A percentile compares a stretch with the other conserved stretches of the same genome.
phyloP scores from a whole-genome alignment of 2,797 vertebrate genomes.

The Chaunax sp. region DNA sequence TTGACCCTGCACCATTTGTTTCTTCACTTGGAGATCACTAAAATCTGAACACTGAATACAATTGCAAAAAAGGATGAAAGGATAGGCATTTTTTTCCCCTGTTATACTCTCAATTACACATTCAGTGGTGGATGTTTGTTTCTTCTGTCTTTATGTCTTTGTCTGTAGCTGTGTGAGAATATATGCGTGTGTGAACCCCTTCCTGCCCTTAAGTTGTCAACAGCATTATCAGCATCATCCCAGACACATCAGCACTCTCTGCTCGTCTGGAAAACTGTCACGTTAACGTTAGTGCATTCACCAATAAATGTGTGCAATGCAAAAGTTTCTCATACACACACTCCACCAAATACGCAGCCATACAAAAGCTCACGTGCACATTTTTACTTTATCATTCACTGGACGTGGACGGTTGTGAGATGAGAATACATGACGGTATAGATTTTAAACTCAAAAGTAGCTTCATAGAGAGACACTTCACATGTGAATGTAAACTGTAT shows the following conservation, averaged over 20 bases:
- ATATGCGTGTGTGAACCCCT: constrained; percentile 14
- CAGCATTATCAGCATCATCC: constrained; percentile 9
- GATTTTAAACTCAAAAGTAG: constrained; percentile 33
- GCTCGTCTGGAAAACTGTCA: constrained; percentile 64
- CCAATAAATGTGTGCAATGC: constrained; percentile 27
- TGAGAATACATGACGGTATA: constrained; percentile 3
- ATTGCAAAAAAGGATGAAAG: no score
- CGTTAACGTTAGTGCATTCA: constrained; percentile 34
- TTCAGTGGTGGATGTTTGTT: no score
- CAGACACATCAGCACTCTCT: constrained; percentile 45
- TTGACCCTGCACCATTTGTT: neutral
- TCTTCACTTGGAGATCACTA: neutral
- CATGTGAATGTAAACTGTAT: constrained; percentile 69
- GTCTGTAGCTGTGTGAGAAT: neutral
- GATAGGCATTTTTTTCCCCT: no score
- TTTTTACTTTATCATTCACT: neutral
- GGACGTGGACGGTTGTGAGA: constrained; percentile 16
- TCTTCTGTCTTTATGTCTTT: neutral
- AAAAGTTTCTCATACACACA: neutral
- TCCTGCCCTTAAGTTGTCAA: constrained; percentile 43
- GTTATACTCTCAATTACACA: no score
- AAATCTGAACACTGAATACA: no score
- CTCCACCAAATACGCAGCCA: neutral
- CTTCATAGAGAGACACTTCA: constrained; percentile 56
- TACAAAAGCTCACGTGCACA: neutral